These are phyloP conservation scores for Otolemur crassicaudatus DNA, from an alignment of 2,797 vertebrate genomes.

Conservation along the genomic window DNA sequence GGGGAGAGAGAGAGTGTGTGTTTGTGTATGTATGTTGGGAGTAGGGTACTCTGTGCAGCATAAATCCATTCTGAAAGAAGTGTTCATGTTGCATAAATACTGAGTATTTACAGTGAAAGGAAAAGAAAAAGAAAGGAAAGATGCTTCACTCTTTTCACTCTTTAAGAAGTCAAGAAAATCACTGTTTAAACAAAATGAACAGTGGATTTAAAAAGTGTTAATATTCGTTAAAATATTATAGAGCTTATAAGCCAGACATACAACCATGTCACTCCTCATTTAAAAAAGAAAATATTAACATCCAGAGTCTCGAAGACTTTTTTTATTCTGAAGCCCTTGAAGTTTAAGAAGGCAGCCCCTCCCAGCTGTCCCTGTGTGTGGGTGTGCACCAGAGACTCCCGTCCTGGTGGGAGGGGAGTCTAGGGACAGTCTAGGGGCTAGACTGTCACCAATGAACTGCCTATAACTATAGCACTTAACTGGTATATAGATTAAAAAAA, in stretches of 20 bases:
- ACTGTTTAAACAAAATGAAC: background rate
- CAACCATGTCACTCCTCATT: background rate
- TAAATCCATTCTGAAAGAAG: background rate
- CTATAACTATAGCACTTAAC: conserved; percentile 22
- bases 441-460: conserved; percentile 71
- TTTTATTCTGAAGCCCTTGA: background rate
- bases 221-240: conserved; percentile 12
- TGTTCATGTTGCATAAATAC: background rate
- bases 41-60: background rate
- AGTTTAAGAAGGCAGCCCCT: conserved; percentile 36
- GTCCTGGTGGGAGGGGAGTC: too few species aligned
- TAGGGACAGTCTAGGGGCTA: conserved; percentile 67
- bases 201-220: conserved; percentile 3
- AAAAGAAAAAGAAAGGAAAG: background rate
- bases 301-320: background rate
- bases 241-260: background rate
- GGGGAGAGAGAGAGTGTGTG: background rate
- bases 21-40: background rate
- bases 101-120: background rate
- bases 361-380: background rate
- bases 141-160: background rate
- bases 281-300: background rate
- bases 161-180: background rate
- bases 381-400: conserved; percentile 45
- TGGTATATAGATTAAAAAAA: conserved; percentile 62